A percentile compares a stretch with the other conserved stretches of the same genome.
phyloP scores from a whole-genome alignment of 2,113 vertebrate genomes.

The Puffinus mauretanicus region DNA sequence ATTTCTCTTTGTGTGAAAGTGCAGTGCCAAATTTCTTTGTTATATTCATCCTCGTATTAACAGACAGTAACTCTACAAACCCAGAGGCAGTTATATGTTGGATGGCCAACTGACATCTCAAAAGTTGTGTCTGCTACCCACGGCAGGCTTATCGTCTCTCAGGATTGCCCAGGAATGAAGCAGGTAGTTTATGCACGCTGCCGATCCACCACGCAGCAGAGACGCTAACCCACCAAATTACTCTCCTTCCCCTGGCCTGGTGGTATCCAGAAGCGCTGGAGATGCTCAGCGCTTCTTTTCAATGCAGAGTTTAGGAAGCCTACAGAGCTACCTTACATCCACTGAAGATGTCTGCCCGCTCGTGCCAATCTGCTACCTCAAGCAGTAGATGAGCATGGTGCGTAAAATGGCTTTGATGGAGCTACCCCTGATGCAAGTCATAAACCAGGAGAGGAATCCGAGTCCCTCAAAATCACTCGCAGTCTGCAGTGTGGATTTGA shows the following conservation, averaged over 20 bases:
- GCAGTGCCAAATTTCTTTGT: neutral
- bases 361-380: neutral
- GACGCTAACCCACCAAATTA: neutral
- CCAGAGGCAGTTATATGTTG: neutral
- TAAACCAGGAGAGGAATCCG: neutral
- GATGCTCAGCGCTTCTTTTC: neutral
- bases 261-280: neutral
- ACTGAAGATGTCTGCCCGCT: neutral
- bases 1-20: neutral
- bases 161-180: neutral
- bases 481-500: neutral
- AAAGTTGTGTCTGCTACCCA: neutral
- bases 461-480: neutral
- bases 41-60: neutral
- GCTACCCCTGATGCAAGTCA: neutral
- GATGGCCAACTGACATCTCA: neutral
- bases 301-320: neutral
- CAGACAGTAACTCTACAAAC: neutral
- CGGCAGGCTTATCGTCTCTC: neutral
- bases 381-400: neutral
- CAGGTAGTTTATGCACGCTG: fast-evolving
- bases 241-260: neutral
- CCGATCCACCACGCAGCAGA: fast-evolving
- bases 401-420: neutral
- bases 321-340: neutral